Evolutionary conservation across 2,113 vertebrate species (phyloP).

Genomic region (Tetrax tetrax): DNA sequence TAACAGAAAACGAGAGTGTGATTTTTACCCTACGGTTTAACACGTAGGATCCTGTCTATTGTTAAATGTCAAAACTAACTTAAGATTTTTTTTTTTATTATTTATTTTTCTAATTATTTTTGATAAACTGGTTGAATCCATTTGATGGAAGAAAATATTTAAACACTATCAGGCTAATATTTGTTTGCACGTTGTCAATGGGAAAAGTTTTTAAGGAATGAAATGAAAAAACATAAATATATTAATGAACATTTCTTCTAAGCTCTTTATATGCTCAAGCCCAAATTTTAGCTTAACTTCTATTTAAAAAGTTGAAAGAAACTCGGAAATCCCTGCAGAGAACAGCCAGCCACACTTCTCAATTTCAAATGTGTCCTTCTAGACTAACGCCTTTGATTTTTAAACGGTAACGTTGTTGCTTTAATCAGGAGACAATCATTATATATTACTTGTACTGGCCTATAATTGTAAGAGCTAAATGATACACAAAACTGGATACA

Average conservation of each 20-base stretch:
- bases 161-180: neutral
- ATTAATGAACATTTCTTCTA: slow-evolving; percentile 22
- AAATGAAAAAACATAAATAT: neutral
- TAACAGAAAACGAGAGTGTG: neutral
- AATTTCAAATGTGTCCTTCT: slow-evolving; percentile 55
- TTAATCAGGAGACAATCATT: slow-evolving; percentile 70
- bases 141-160: neutral
- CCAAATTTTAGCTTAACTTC: slow-evolving; percentile 57
- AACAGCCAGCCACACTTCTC: slow-evolving; percentile 55
- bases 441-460: slow-evolving; percentile 63
- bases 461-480: slow-evolving; percentile 74
- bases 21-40: neutral
- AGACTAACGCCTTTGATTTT: slow-evolving; percentile 43
- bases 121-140: neutral
- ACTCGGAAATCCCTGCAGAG: slow-evolving; percentile 40
- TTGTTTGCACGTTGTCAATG: accelerated
- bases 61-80: neutral
- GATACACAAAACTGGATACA: slow-evolving; percentile 78
- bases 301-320: slow-evolving; percentile 51
- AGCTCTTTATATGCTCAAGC: slow-evolving; percentile 28
- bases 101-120: neutral
- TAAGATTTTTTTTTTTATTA: neutral
- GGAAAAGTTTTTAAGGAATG: neutral
- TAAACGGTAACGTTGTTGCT: slow-evolving; percentile 62
- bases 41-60: neutral